Evolutionary conservation across 2,113 vertebrate genomes (phyloP).

Genomic region (Indicator indicator): DNA sequence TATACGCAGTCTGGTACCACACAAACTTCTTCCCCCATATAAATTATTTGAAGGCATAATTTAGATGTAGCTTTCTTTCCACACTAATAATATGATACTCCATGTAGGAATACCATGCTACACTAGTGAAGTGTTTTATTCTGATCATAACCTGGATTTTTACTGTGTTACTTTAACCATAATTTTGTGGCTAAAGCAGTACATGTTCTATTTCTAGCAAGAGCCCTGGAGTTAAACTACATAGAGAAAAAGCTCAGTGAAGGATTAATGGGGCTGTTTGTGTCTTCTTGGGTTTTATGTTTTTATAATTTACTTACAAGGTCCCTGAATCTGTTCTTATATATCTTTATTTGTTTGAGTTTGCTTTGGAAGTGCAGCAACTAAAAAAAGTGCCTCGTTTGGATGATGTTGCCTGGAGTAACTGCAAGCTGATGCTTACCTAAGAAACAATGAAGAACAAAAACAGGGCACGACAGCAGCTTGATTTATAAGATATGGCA

Average conservation of each 20-base stretch:
- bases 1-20: neutral
- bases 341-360: slow-evolving; percentile 5
- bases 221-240: neutral
- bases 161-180: neutral
- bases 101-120: neutral
- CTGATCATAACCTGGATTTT: neutral
- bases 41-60: neutral
- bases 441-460: slow-evolving; percentile 8
- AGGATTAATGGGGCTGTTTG: neutral
- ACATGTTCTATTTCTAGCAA: neutral
- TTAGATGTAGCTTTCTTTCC: neutral
- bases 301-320: slow-evolving; percentile 9
- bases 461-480: slow-evolving; percentile 6
- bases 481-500: slow-evolving; percentile 10
- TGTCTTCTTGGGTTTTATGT: slow-evolving; percentile 3
- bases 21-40: neutral
- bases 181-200: neutral
- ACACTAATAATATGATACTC: neutral
- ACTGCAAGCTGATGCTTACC: neutral
- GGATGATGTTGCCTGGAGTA: slow-evolving; percentile 35
- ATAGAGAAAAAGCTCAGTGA: neutral
- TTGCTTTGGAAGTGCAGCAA: slow-evolving; percentile 35
- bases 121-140: neutral
- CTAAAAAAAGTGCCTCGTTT: neutral
- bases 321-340: slow-evolving; percentile 25